phyloP scores from a whole-genome alignment of 2,113 vertebrate genomes.

The Eurystomus gularis region DNA sequence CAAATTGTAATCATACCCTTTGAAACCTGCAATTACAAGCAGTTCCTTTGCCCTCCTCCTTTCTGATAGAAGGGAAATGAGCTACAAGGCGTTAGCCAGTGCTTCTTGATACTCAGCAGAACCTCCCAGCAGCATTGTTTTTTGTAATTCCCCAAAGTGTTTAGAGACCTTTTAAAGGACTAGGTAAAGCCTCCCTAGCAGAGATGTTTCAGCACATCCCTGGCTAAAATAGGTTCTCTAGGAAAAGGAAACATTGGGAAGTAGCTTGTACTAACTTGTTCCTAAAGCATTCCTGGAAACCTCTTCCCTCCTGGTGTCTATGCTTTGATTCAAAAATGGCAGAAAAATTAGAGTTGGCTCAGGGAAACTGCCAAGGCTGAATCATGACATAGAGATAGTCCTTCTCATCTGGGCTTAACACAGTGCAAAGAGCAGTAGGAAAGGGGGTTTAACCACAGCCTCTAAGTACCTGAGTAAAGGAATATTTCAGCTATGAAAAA shows the following conservation, averaged over 20 bases:
- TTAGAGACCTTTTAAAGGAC: neutral
- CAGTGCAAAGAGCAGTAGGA: neutral
- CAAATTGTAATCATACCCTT: slow-evolving; percentile 22
- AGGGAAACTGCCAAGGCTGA: neutral
- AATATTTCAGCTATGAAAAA: neutral
- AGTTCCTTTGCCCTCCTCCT: neutral
- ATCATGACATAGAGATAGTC: neutral
- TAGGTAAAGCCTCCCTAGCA: neutral
- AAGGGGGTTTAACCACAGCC: neutral
- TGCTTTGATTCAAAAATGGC: neutral
- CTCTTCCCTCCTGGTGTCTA: neutral
- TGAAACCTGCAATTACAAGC: slow-evolving; percentile 18
- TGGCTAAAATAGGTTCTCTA: neutral
- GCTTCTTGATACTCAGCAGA: neutral
- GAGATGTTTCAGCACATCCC: neutral
- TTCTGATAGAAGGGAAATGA: neutral
- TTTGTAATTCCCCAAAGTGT: neutral
- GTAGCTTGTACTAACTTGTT: neutral
- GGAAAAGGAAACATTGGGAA: neutral
- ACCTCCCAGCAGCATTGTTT: neutral
- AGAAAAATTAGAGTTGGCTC: neutral
- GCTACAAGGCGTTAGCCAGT: neutral
- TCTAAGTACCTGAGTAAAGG: neutral
- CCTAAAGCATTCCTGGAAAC: neutral
- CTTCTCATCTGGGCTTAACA: neutral